Conservation (phyloP, 1,140 invertebrate genomes). For the Aphis craccivora region DNA sequence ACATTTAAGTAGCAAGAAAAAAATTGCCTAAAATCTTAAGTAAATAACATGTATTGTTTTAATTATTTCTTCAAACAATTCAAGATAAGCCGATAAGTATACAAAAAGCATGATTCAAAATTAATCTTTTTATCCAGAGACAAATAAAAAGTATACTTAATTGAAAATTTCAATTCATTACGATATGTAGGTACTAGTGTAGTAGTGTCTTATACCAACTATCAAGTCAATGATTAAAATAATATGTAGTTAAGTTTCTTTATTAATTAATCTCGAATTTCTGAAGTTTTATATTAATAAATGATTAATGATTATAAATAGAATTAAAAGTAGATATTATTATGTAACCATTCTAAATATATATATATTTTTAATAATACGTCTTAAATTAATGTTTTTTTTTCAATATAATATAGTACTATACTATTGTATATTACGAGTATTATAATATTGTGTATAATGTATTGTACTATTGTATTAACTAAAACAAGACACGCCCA, state of each 20-base stretch:
- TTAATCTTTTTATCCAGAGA: neutral
- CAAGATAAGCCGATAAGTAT: too few species aligned
- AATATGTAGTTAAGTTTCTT: neutral
- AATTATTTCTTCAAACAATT: too few species aligned
- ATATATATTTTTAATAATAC: too few species aligned
- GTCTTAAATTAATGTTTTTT: neutral
- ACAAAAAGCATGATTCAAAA: too few species aligned
- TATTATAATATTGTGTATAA: too few species aligned
- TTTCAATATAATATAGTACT: too few species aligned
- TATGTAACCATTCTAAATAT: too few species aligned
- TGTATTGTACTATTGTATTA: too few species aligned
- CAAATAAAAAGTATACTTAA: slow-evolving; percentile 25
- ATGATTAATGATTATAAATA: neutral
- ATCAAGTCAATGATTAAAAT: neutral
- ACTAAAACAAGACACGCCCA: neutral
- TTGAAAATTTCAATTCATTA: neutral
- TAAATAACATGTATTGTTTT: too few species aligned
- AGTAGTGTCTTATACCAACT: neutral
- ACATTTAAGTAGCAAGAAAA: neutral
- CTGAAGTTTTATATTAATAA: neutral
- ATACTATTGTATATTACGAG: too few species aligned
- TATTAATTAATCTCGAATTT: neutral
- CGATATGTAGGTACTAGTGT: neutral
- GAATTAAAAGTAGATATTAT: neutral
- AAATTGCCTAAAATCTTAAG: too few species aligned